phyloP scores from a whole-genome alignment of 2,113 vertebrate genomes.

The Haliaeetus leucogaster region DNA sequence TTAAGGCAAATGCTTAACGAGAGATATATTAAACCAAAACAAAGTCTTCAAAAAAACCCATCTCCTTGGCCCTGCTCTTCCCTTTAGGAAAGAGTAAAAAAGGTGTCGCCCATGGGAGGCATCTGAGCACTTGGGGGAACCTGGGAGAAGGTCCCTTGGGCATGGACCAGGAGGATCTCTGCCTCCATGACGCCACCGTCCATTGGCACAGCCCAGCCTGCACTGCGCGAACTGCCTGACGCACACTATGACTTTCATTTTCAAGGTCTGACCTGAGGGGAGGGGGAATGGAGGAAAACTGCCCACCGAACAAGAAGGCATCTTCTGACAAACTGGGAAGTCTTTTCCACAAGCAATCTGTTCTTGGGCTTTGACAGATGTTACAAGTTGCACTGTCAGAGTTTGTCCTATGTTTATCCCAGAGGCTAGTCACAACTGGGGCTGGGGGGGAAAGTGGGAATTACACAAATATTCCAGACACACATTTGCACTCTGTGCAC shows the following conservation, averaged over 20 bases:
- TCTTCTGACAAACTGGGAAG: not conserved
- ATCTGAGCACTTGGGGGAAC: not conserved
- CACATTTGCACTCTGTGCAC: not conserved
- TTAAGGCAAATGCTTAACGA: not conserved
- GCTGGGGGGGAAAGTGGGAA: not conserved
- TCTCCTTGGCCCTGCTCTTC: not conserved
- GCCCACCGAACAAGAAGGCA: not conserved
- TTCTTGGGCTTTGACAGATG: not conserved
- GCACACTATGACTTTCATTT: not conserved
- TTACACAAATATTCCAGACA: slow-evolving; percentile 42
- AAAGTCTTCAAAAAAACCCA: not conserved
- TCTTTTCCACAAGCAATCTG: not conserved
- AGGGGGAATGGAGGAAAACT: not conserved
- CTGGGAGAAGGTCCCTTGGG: not conserved
- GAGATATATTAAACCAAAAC: not conserved
- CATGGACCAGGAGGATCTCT: not conserved
- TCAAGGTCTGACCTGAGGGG: not conserved
- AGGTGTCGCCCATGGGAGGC: rapidly evolving
- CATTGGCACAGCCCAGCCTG: not conserved
- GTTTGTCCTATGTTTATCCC: not conserved
- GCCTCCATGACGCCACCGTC: rapidly evolving
- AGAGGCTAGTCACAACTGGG: not conserved
- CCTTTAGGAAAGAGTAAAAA: not conserved
- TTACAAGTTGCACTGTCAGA: not conserved
- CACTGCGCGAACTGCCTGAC: rapidly evolving